These are phyloP conservation scores for Octodon degus DNA, from an alignment of 2,113 vertebrate genomes.

Conservation along the genomic window DNA sequence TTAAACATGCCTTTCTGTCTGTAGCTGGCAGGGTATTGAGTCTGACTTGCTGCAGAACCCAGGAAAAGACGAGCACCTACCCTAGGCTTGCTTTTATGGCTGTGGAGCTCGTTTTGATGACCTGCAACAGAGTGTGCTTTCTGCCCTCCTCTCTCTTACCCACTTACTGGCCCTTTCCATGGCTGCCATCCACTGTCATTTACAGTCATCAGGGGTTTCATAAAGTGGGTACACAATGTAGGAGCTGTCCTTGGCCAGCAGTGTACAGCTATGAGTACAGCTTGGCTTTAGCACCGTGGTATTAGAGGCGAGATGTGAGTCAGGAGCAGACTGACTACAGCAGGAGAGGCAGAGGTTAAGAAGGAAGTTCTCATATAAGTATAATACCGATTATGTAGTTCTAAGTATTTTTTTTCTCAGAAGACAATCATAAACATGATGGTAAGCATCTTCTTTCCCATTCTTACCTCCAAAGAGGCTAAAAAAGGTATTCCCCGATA, in stretches of 20 bases:
- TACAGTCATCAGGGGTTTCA: neutral
- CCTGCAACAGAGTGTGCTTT: neutral
- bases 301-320: neutral
- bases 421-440: neutral
- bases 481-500: neutral
- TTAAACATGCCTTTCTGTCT: neutral
- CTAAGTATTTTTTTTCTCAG: neutral
- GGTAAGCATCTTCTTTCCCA: neutral
- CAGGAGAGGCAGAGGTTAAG: neutral
- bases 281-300: neutral
- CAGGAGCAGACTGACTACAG: neutral
- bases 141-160: neutral
- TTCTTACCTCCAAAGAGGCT: neutral
- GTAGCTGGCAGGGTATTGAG: neutral
- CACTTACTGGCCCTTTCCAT: neutral
- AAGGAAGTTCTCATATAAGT: neutral
- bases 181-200: neutral
- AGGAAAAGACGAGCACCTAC: neutral
- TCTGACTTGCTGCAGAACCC: neutral
- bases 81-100: neutral
- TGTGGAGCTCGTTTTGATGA: neutral
- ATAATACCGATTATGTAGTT: neutral
- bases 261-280: neutral
- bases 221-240: neutral
- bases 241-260: neutral